Evolutionary conservation across 1,140 invertebrate species (phyloP), one percentile per base, ranked within the genome.

Genomic region (Aphaenogaster floridana): DNA sequence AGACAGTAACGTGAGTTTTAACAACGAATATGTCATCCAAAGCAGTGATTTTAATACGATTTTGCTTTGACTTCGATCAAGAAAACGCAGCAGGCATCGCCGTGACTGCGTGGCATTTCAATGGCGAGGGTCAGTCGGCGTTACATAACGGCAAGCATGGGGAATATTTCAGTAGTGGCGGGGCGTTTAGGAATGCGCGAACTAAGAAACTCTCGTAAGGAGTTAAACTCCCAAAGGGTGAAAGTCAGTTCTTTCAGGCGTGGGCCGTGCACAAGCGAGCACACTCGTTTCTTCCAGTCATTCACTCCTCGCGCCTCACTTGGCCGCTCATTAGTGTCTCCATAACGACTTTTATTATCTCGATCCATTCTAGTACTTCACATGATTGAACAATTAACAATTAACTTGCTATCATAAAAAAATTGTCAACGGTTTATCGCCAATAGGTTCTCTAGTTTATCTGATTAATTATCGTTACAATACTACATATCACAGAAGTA

Each of bases 181-280:
- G 28, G 69, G 69, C 54, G 42, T 76, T 64, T 36, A 74, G 69
- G 54, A 84, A 84, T 84, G 80, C 54, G 69, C 68, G 80, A 57
- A 45, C 42, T 76, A 48, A 84, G 80, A 76, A 84, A 42, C 80
- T 21, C 69, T 21, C 69, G 54, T 71, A 71, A 63, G 42, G 34
- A 84, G 69, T 21, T 61, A 76, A 84, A 76, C 39, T 84, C 69
- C 28, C 54, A 61, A 76, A 74, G 57, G 69, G 69, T 84, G 80
- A 84, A 84, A 84, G 80, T 84, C 80, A 84, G 68, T 45, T 81
- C 69, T 63, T 76, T 84, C 57, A 84, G n/a, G 80, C 80, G 80
- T 84, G 80, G 80, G 68, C n/a, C 5, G 80, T 48, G 36, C 48
- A 48, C 69, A 71, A 59, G 52, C 28, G 50, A 83, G 17, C 69